Percentiles rank a stretch among this genome's conserved stretches.
These are phyloP conservation scores for Ephialtes manifestator DNA, from an alignment of 2,888 invertebrate species.

Conservation along the genomic window DNA sequence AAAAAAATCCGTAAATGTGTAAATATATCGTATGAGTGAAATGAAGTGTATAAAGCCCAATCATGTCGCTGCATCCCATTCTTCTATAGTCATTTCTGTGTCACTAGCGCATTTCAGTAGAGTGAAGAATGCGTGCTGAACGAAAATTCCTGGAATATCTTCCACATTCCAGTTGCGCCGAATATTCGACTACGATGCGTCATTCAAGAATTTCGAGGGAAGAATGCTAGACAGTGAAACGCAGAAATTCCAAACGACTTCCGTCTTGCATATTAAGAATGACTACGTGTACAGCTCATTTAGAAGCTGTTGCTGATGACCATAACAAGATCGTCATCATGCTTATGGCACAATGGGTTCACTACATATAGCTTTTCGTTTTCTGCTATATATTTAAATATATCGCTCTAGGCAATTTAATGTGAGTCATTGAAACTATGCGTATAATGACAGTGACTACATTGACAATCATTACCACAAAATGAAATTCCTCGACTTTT, in stretches of 20 bases:
- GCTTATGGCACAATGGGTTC: neutral
- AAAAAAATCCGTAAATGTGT: too few species aligned
- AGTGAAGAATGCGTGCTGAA: neutral
- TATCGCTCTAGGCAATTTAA: neutral
- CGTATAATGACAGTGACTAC: neutral
- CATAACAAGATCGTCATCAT: neutral
- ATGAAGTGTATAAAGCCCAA: too few species aligned
- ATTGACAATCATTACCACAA: neutral
- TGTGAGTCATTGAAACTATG: constrained; percentile 1
- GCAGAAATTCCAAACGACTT: constrained; percentile 35
- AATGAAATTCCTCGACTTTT: neutral
- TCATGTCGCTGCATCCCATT: neutral
- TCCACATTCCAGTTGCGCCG: constrained; percentile 15
- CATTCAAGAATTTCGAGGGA: constrained; percentile 44
- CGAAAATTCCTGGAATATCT: neutral
- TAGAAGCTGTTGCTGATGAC: neutral
- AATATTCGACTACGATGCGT: constrained; percentile 42
- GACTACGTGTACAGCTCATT: neutral
- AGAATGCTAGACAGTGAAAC: constrained; percentile 16
- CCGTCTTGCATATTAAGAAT: constrained; percentile 2
- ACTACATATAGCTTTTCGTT: neutral
- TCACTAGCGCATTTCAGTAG: constrained; percentile 4
- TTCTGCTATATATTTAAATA: neutral
- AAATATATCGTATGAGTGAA: too few species aligned
- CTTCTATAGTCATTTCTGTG: neutral